Percentiles rank a stretch among this genome's conserved stretches.
These are phyloP conservation scores for Labia minor DNA, from an alignment of 2,888 invertebrate genomes.

Conservation along the genomic window DNA sequence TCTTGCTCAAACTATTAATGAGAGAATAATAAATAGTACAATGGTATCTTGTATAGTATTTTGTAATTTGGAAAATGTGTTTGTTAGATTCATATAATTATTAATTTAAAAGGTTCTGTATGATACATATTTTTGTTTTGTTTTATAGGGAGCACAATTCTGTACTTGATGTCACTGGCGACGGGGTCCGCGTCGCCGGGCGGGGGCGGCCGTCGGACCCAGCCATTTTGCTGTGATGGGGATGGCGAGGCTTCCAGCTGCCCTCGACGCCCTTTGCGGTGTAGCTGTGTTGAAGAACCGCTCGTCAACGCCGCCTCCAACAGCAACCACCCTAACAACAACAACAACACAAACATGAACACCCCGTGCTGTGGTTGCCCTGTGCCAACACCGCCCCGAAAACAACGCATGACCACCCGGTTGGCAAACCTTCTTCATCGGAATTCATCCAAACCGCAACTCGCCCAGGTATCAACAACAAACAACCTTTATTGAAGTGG, in stretches of 20 bases:
- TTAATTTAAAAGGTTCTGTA: no score
- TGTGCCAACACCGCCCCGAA: background rate
- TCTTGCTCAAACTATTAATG: no score
- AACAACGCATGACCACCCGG: background rate
- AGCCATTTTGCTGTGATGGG: background rate
- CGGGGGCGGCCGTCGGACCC: constrained; percentile 1
- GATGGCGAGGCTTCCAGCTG: background rate
- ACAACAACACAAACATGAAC: background rate
- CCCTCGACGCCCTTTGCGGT: background rate
- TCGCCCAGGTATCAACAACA: background rate
- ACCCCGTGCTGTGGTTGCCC: background rate
- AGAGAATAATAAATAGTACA: no score
- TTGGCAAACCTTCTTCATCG: background rate
- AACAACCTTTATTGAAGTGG: background rate
- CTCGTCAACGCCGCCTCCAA: background rate
- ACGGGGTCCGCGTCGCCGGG: background rate
- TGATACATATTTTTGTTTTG: no score
- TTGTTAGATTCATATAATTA: no score
- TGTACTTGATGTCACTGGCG: constrained; percentile 7
- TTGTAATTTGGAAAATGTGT: no score
- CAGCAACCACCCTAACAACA: no score
- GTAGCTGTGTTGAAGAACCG: background rate
- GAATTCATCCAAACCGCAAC: background rate
- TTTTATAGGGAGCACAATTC: background rate
- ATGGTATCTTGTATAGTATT: no score